These are phyloP conservation scores for Drosophila erecta DNA, from an alignment of 1,140 invertebrate species.

Conservation along the genomic window DNA sequence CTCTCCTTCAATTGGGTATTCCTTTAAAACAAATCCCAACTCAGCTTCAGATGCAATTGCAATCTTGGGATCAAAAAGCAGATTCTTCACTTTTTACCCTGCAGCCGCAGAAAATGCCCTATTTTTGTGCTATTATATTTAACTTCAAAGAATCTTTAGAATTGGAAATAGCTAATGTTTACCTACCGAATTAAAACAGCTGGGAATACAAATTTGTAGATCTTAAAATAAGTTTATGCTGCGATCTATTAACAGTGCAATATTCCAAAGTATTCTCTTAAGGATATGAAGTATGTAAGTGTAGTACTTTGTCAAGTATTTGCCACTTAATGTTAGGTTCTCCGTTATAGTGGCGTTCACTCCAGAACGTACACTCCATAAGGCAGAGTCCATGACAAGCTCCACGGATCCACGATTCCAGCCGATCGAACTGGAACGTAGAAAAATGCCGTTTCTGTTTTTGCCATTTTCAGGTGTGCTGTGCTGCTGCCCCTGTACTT, in stretches of 20 bases:
- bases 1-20: neutral
- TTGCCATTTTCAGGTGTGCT: conserved; percentile 42
- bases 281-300: neutral
- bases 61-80: neutral
- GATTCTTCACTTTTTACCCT: neutral
- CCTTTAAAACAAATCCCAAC: neutral
- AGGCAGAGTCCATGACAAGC: conserved; percentile 1
- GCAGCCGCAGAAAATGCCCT: conserved; percentile 1
- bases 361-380: conserved; percentile 14
- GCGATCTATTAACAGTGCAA: neutral
- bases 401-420: conserved; percentile 33
- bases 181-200: neutral
- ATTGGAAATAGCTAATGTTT: conserved; percentile 8
- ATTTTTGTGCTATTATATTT: conserved; percentile 23
- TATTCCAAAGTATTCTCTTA: neutral
- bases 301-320: neutral
- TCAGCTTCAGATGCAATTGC: neutral
- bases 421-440: conserved; percentile 40
- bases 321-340: neutral
- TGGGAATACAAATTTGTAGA: neutral
- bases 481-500: conserved; percentile 34
- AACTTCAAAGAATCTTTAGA: conserved; percentile 25
- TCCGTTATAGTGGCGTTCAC: neutral
- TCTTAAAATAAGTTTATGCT: neutral
- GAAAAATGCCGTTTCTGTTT: conserved; percentile 30